Percentiles rank a stretch among this genome's conserved stretches.
These are phyloP conservation scores for Nemotelus nigrinus DNA, from an alignment of 2,888 invertebrate genomes.

Conservation along the genomic window DNA sequence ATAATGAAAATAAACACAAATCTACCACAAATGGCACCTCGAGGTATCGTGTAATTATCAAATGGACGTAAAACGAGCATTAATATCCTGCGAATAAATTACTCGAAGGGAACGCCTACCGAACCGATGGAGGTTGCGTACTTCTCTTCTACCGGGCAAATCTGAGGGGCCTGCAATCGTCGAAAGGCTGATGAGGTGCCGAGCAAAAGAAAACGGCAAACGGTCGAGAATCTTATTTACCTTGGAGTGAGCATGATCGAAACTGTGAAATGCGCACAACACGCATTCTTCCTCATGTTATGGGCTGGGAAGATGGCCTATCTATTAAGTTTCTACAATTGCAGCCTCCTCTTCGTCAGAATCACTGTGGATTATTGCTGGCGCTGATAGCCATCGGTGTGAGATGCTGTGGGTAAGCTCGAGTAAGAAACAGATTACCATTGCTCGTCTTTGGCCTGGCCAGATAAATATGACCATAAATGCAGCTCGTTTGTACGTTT, in stretches of 20 bases:
- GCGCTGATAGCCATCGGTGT: constrained; percentile 37
- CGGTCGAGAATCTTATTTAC: constrained; percentile 27
- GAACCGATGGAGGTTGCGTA: constrained; percentile 34
- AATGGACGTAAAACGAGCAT: constrained; percentile 63
- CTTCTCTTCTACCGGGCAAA: background rate
- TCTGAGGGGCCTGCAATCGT: background rate
- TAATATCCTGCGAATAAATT: constrained; percentile 54
- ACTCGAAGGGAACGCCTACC: constrained; percentile 49
- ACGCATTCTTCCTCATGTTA: background rate
- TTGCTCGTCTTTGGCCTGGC: constrained; percentile 4
- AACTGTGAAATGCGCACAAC: constrained; percentile 46
- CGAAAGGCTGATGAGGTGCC: background rate
- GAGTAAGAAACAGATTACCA: constrained; percentile 9
- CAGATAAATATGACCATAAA: constrained; percentile 4
- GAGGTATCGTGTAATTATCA: constrained; percentile 65
- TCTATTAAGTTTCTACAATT: constrained; percentile 26
- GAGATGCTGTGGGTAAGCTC: constrained; percentile 22
- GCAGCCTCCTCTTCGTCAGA: constrained; percentile 27
- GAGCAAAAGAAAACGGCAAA: background rate
- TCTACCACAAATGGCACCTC: constrained; percentile 60
- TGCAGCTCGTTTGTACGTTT: constrained; percentile 27
- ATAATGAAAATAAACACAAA: constrained; percentile 49
- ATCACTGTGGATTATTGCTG: constrained; percentile 23
- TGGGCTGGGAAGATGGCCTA: constrained; percentile 15
- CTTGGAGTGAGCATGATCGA: constrained; percentile 48